Evolutionary conservation across 2,797 vertebrate species (phyloP), one percentile per base, ranked within the genome.

Genomic region (Diplodus puntazzo): DNA sequence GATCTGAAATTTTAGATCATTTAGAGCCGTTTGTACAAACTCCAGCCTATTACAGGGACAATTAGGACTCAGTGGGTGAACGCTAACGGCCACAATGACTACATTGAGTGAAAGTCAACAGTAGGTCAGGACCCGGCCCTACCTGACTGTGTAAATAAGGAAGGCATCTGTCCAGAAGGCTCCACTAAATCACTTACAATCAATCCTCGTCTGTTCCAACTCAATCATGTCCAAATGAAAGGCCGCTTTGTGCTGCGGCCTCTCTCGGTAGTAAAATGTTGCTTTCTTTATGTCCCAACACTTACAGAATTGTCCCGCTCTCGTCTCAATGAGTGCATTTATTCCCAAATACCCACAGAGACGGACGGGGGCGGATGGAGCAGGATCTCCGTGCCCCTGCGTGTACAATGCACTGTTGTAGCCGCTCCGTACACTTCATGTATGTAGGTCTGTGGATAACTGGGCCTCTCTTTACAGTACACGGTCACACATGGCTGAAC

Each of bases 281-380:
- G 94, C 93, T 95, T 94, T 95, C 94, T 95, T 94, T 93, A 95
- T 83, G 92, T 93, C 88, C 86, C 86, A 90, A 94, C 94, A 95
- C 95, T 93, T 93, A 86, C 87, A 93, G 92, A 91, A 95, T 94
- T 93, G 94, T 94, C 89, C 89, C 64, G 60, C 75, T 50, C 55
- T 25, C 25, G 54, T 70, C 89, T 95, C 91, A 95, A 95, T 92
- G 93, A 90, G 83, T 67, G 88, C 93, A 93, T 95, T 95, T 95
- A 95, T 95, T 93, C 92, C 87, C 80, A 74, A 84, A 82, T 68
- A 79, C 87, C 88, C 90, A 77, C 83, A 90, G 86, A 80, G 39
- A 25, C 16, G 14, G 49, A 80, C 43, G 87, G 89, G 91, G 88
- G 90, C 21, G 82, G 86, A 71, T 69, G 59, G 21, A 82, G 68